Evolutionary conservation across 35 echinoderm and acorn worm species (phyloP).

Genomic region (Strongylocentrotus purpuratus): DNA sequence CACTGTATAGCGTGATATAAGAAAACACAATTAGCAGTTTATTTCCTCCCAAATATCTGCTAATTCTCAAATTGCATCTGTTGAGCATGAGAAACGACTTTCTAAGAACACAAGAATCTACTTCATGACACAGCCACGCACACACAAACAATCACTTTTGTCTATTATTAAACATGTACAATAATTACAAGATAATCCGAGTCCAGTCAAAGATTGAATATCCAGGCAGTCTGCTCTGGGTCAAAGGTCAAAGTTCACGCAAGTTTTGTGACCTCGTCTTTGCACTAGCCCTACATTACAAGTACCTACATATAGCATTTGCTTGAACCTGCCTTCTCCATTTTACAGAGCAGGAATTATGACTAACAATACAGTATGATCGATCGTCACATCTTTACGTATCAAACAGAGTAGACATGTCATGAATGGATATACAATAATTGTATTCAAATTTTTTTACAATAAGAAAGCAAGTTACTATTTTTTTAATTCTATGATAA

Average conservation of each 20-base stretch:
- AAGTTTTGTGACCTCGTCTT: not conserved
- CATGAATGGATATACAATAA: not conserved
- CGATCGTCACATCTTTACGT: not conserved
- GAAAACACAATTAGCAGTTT: not conserved
- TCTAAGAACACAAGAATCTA: not conserved
- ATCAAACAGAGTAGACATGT: not conserved
- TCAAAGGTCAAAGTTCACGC: not conserved
- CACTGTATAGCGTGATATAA: not conserved
- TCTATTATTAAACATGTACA: not conserved
- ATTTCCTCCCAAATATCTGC: not conserved
- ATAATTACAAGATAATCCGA: not conserved
- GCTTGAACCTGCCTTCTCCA: not conserved
- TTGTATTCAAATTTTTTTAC: not conserved
- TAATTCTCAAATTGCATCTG: not conserved
- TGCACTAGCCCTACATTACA: slow-evolving; percentile 49
- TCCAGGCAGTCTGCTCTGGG: no score
- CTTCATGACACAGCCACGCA: not conserved
- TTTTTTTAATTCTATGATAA: not conserved
- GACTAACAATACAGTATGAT: not conserved
- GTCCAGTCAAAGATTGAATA: not conserved
- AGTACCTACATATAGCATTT: not conserved
- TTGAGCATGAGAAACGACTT: not conserved
- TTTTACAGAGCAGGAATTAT: not conserved
- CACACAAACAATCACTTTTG: not conserved
- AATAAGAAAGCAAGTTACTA: not conserved